Base-by-base conservation (phyloP, 2,797 vertebrate species). In the Florisuga fusca region DNA sequence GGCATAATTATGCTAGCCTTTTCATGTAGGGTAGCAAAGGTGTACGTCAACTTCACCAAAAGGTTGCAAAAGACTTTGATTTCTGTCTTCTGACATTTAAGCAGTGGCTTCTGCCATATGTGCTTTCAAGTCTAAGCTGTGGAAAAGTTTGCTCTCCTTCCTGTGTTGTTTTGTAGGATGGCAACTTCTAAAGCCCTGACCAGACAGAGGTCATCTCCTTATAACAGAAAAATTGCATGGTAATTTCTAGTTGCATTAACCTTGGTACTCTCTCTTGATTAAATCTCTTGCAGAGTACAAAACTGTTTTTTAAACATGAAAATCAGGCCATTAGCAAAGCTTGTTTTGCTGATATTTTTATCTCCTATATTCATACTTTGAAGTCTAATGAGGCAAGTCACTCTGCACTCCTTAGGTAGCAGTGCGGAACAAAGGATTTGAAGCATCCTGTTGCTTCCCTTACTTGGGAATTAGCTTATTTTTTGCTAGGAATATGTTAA, bases 341-440 rank as follows among this genome's bases (percentile, higher is more conserved):
- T 92, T 92, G 25, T 79, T 85, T 74, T 89, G 29, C 22, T 79
- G 90, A 45, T 86, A 89, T 84, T 94, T 96, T 95, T 93, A 29
- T 93, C 73, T 88, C 23, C 55, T 48, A 15, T 86, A 83, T 61
- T 90, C 73, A 87, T 84, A 53, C 66, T 96, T 94, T 94, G 64
- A 96, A 93, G 45, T 55, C 82, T 91, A 96, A 95, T 76, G 89
- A 92, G 84, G 26, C 15, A 85, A 85, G 25, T 5, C 33, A 90
- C 27, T 74, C 61, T 75, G 29, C 54, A 23, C 66, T 89, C 31
- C 78, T 89, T 78, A 72, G 57, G 69, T 55, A 93, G 25, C 63
- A 90, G 6, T 31, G 12, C 2, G 3, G 31, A 59, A 91, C 59
- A 88, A 92, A 84, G 45, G 10, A 73, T 64, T 54, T 84, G 71